These are phyloP conservation scores for Ictalurus furcatus DNA, from an alignment of 2,113 vertebrate species.

Conservation along the genomic window DNA sequence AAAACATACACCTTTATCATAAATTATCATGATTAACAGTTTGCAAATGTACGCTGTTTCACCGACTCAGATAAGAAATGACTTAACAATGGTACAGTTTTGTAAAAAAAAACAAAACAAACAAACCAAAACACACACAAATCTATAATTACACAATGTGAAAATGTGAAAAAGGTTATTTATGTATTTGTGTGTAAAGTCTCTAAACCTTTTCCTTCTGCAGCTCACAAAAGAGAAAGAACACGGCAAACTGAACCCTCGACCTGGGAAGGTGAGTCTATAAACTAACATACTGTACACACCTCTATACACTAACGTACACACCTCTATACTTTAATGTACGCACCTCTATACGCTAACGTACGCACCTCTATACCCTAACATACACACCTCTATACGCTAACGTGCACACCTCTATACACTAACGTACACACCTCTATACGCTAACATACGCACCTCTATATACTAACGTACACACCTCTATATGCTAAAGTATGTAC, in stretches of 20 bases:
- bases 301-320: background rate
- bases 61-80: background rate
- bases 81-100: background rate
- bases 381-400: too few species aligned
- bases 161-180: background rate
- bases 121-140: too few species aligned
- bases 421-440: too few species aligned
- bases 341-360: too few species aligned
- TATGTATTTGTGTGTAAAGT: conserved; percentile 8
- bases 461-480: too few species aligned
- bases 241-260: conserved; percentile 82
- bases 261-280: conserved; percentile 90
- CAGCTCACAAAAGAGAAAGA: conserved; percentile 79
- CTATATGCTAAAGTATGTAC: too few species aligned
- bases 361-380: too few species aligned
- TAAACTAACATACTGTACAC: background rate
- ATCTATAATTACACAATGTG: background rate
- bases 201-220: conserved; percentile 38
- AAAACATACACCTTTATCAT: background rate
- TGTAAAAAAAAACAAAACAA: background rate
- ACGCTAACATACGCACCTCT: too few species aligned
- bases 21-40: background rate
- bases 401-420: too few species aligned
- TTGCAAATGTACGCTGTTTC: background rate
- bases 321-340: background rate